A percentile compares a stretch with the other conserved stretches of the same genome.
These are phyloP conservation scores for Rhabdomys pumilio DNA, from an alignment of 2,797 vertebrate species.

Conservation along the genomic window DNA sequence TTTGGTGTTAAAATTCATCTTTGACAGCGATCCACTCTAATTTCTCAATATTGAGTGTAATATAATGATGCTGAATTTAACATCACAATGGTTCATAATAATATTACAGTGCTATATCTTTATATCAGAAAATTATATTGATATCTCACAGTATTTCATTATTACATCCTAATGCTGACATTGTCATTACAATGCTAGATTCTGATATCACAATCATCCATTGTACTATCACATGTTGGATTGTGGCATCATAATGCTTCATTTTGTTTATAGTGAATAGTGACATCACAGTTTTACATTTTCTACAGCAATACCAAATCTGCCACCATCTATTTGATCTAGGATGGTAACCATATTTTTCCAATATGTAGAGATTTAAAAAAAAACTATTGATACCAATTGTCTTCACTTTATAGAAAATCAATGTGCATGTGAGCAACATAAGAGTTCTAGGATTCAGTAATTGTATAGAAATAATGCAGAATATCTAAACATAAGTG, in stretches of 20 bases:
- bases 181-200: background rate
- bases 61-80: background rate
- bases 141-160: background rate
- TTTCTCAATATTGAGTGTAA: background rate
- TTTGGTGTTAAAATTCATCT: background rate
- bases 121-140: background rate
- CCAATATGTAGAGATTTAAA: background rate
- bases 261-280: background rate
- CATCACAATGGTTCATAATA: background rate
- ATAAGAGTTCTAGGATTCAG: background rate
- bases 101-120: background rate
- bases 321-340: background rate
- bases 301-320: background rate
- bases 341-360: background rate
- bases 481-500: background rate
- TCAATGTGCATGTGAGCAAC: background rate
- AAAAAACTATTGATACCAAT: background rate
- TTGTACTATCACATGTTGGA: background rate
- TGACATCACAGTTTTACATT: background rate
- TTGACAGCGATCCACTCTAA: background rate
- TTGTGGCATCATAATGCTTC: background rate
- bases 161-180: background rate
- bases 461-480: background rate
- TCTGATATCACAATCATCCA: background rate
- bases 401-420: background rate